Evolutionary conservation across 2,888 invertebrate species (phyloP), one percentile per base, ranked within the genome.

Genomic region (Prosopocoilus inquinatus): DNA sequence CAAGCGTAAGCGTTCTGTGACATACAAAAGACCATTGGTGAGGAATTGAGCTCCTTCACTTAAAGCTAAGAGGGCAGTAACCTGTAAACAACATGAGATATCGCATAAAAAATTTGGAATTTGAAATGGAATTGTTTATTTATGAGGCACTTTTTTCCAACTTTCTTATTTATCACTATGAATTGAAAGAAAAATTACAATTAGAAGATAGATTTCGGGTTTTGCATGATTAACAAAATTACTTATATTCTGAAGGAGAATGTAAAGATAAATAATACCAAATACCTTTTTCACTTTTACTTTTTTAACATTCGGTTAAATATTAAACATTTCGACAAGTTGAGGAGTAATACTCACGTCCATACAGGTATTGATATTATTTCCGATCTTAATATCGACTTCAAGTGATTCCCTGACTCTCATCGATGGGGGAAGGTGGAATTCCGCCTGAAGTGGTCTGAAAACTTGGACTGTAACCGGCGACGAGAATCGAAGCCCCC

Each of bases 371-470:
- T 86, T 84, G 66, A 86, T 82, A 59, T 85, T 85, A 67, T 86
- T 86, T 1, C 82, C 84, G 55, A 86, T 86, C 73, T 84, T 85
- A 61, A 86, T 84, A 64, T 86, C 86, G n/a, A 86, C 83, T 69
- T 86, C 85, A 0, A 85, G 80, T 0, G 84, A 82, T 69, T 86
- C 86, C 0, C 86, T 82, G 8, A 85, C 85, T 62, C 82, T 80
- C 65, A 86, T 70, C 1, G 81, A 82, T 0, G 81, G 79, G 3
- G 86, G 86, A 3, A 85, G 74, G 0, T 80, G 75, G 69, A 86
- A 84, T 72, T 85, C 84, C 55, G 85, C 80, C 63, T 84, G 84
- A 8, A 86, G 80, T 0, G 85, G 84, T 2, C 84, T 76, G 71
- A 85, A 84, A 36, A 85, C 84, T 66, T 82, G 81, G 60, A 85